Evolutionary conservation across 1,140 invertebrate genomes (phyloP).

Genomic region (Sminthurides bifidus): DNA sequence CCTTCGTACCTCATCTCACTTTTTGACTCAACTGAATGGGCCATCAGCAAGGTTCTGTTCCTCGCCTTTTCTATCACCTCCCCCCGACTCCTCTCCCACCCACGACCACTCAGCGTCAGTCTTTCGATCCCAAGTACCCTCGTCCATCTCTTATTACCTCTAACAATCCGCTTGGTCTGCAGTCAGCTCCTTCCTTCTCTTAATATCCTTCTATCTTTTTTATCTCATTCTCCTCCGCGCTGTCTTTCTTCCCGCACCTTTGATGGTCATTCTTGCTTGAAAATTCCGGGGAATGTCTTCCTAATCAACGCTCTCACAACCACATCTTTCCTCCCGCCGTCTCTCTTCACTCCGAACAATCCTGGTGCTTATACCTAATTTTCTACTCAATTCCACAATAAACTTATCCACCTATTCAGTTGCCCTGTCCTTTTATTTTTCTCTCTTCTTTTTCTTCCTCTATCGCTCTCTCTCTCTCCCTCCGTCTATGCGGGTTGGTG

Average conservation of each 20-base stretch:
- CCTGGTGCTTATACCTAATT: too few relatives aligned
- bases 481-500: too few relatives aligned
- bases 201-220: not conserved
- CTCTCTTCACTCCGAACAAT: not conserved
- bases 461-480: not conserved
- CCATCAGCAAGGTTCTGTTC: slow-evolving; percentile 5
- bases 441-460: not conserved
- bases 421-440: not conserved
- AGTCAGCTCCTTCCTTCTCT: not conserved
- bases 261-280: too few relatives aligned
- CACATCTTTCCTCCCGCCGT: not conserved
- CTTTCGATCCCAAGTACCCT: not conserved
- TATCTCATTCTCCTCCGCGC: not conserved
- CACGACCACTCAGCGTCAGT: not conserved
- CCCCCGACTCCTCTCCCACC: not conserved
- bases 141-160: not conserved
- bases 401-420: not conserved
- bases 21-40: not conserved
- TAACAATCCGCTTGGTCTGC: not conserved
- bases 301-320: slow-evolving; percentile 16
- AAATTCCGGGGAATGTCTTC: slow-evolving; percentile 9
- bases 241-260: not conserved
- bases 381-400: not conserved
- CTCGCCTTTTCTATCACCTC: not conserved
- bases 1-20: slow-evolving; percentile 16